Base-by-base conservation (phyloP, 2,888 invertebrate genomes). In the Cylloceria caligata region DNA sequence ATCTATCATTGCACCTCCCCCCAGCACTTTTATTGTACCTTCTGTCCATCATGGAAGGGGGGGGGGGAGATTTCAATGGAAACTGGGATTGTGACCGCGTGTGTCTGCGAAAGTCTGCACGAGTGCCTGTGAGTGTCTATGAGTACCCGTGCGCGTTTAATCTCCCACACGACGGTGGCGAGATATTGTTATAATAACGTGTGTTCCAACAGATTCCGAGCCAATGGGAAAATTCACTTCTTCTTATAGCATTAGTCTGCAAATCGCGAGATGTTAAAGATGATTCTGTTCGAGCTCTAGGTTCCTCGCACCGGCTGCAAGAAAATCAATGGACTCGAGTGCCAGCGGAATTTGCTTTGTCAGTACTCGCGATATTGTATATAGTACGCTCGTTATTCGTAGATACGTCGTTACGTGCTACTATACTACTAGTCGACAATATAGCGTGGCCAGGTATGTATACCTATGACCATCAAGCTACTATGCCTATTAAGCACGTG, bases 251-350 rank as follows among this genome's bases (percentile, higher is more conserved):
- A 13, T 49, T 16, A 49, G 49, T 24, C 45, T 21, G 3, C 52
- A 24, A 77, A 71, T 42, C 55, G 34, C 11, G 42, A 36, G 16
- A 30, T 21, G 30, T 27, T 11, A 30, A 19, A 42, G n/a, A 64
- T 21, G 24, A 24, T 39, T 39, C 24, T 24, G 24, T 42, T 62
- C 16, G 19, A 62, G 62, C 64, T 64, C 21, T 1, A 39, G 13
- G 39, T 42, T 42, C 11, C 42, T 64, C n/a, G 21, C 39, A 42
- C 42, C 60, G 34, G 45, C 30, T 60, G 45, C 30, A 47, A 47
- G 64, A 75, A 79, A 79, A 82, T 82, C 79, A 49, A 82, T 82
- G 52, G 39, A 36, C 65, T 78, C 74, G 45, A 81, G 81, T 74
- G 71, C 49, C 49, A 30, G 69, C 55, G 30, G 69, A 81, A 65